Evolutionary conservation across 2,888 invertebrate species (phyloP), one percentile per base, ranked within the genome.

Genomic region (Hypselothyrea guttata): DNA sequence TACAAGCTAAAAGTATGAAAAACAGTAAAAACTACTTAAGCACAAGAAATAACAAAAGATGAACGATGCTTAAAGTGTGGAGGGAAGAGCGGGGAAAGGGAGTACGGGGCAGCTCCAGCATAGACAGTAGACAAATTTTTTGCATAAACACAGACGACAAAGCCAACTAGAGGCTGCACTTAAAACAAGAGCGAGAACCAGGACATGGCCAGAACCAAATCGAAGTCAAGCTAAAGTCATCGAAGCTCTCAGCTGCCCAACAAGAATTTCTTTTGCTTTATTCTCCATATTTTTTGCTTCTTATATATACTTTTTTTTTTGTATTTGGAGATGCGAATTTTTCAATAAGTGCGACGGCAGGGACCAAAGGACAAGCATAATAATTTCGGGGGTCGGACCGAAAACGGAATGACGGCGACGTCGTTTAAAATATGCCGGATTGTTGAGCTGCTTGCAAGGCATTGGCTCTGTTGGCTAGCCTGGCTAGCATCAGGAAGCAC

Each of bases 21-120:
- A 86, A 86, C 84, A 86, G 86, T 65, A 84, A 72, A 81, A 82
- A 82, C 86, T 82, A 86, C 82, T 82, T 86, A 86, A 84, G 86
- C 79, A 73, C 82, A 81, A 86, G 64, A 68, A 81, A 81, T 85
- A 85, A 81, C 81, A 81, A 79, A 76, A 84, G 84, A 64, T 44
- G 48, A 42, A 55, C 18, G 38, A 28, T 28, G n/a, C 5, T n/a
- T n/a, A 18, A n/a, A 4, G n/a, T n/a, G n/a, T n/a, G n/a, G n/a
- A n/a, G n/a, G n/a, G n/a, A n/a, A n/a, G n/a, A n/a, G n/a, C n/a
- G n/a, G n/a, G n/a, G n/a, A n/a, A n/a, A n/a, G n/a, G n/a, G 22
- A 22, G 22, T 22, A 5, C 5, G 22, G 22, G 22, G 22, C 22
- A 22, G 22, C 22, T 22, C 5, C 3, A 62, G 60, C 65, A 35